Evolutionary conservation across 2,113 vertebrate genomes (phyloP).

Genomic region (Strix uralensis): DNA sequence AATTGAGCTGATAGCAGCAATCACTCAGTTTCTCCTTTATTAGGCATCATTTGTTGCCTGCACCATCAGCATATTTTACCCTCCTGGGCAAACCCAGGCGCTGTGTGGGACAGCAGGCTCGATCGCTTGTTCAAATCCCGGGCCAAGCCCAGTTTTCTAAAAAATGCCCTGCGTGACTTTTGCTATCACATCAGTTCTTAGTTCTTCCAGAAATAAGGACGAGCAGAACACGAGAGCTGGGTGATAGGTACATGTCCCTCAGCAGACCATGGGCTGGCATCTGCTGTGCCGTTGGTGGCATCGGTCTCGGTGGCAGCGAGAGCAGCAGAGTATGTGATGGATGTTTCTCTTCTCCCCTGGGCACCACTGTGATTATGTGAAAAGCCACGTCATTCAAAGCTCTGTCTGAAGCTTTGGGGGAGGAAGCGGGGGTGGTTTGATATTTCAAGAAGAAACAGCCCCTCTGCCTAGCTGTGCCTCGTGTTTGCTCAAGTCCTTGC

Average conservation of each 20-base stretch:
- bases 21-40: conserved; percentile 49
- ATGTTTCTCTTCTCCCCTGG: not conserved
- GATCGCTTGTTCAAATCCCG: not conserved
- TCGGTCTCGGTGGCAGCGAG: fast-evolving
- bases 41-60: conserved; percentile 1
- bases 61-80: not conserved
- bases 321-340: fast-evolving
- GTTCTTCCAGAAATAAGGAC: not conserved
- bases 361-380: not conserved
- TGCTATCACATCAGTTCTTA: not conserved
- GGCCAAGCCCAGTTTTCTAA: not conserved
- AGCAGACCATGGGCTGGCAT: fast-evolving
- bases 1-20: not conserved
- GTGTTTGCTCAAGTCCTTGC: no score
- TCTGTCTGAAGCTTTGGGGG: not conserved
- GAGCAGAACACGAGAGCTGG: not conserved
- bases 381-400: not conserved
- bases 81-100: not conserved
- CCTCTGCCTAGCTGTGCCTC: not conserved
- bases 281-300: not conserved
- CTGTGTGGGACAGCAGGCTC: fast-evolving
- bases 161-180: fast-evolving
- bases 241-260: fast-evolving
- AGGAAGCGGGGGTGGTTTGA: not conserved
- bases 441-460: not conserved